Conservation (phyloP, 1,140 invertebrate genomes). For the Cotesia vestalis region DNA sequence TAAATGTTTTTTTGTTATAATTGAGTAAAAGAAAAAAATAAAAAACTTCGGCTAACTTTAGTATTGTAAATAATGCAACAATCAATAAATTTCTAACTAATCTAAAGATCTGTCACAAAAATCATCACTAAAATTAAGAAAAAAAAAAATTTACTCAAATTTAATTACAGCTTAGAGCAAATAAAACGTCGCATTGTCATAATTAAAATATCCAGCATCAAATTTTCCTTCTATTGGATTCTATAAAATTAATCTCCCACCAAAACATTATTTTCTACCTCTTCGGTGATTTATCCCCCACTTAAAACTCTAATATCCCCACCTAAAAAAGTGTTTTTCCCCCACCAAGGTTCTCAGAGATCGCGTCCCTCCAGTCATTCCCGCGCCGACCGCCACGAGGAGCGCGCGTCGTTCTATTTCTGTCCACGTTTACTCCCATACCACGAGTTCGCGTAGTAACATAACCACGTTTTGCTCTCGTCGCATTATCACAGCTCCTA, state of each 20-base stretch:
- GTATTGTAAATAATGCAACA: too few species aligned
- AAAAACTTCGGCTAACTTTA: too few species aligned
- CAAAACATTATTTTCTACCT: constrained; percentile 2
- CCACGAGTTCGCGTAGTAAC: constrained; percentile 42
- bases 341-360: constrained; percentile 38
- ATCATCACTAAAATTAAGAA: too few species aligned
- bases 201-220: neutral
- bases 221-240: too few species aligned
- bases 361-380: constrained; percentile 52
- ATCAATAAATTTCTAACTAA: too few species aligned
- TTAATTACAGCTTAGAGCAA: too few species aligned
- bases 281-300: neutral
- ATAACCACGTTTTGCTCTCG: constrained; percentile 20
- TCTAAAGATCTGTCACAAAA: too few species aligned
- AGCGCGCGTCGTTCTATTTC: constrained; percentile 45
- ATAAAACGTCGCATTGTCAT: too few species aligned
- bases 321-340: constrained; percentile 19
- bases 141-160: too few species aligned
- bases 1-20: too few species aligned
- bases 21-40: too few species aligned
- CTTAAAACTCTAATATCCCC: neutral
- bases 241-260: too few species aligned
- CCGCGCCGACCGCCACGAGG: constrained; percentile 54
- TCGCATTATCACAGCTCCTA: neutral
- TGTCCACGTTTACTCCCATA: constrained; percentile 37